Conservation (phyloP, 35 echinoderm and acorn worm genomes). For the Chiridota heheva region DNA sequence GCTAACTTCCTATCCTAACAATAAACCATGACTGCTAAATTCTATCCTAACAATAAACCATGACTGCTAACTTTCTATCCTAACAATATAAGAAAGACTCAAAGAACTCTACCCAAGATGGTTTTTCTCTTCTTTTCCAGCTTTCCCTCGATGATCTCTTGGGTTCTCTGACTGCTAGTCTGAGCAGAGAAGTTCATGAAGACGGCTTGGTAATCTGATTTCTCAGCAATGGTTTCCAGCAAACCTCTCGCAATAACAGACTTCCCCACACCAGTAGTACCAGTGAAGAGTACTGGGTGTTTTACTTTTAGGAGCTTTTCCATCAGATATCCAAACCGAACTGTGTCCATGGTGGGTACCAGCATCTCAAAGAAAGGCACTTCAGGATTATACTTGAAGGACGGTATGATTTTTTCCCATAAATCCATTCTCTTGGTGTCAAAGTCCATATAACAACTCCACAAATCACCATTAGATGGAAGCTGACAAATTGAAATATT, state of each 20-base stretch:
- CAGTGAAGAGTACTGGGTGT: constrained; percentile 91
- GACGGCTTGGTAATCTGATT: constrained; percentile 82
- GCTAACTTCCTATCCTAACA: too few relatives aligned
- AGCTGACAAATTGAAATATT: too few relatives aligned
- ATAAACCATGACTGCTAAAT: too few relatives aligned
- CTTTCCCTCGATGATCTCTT: constrained; percentile 97
- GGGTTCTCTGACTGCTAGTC: constrained; percentile 86
- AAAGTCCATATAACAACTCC: constrained; percentile 97
- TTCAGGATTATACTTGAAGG: constrained; percentile 93
- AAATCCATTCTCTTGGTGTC: constrained; percentile 92
- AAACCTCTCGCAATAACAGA: constrained; percentile 96
- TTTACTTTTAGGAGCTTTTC: constrained; percentile 83
- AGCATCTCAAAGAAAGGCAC: constrained; percentile 98
- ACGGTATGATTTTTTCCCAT: constrained; percentile 96
- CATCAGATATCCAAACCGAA: constrained; percentile 97
- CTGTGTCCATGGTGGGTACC: constrained; percentile 95
- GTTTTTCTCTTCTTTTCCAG: constrained; percentile 98
- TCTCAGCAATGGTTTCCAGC: constrained; percentile 75
- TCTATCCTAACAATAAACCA: too few relatives aligned
- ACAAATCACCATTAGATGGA: constrained; percentile 71
- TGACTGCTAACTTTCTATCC: too few relatives aligned
- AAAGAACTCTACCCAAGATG: constrained; percentile 91
- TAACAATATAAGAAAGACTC: background rate
- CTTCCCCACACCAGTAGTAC: constrained; percentile 98
- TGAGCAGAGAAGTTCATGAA: constrained; percentile 99